phyloP scores from a whole-genome alignment of 2,113 vertebrate genomes.

The Falcunculus frontatus region DNA sequence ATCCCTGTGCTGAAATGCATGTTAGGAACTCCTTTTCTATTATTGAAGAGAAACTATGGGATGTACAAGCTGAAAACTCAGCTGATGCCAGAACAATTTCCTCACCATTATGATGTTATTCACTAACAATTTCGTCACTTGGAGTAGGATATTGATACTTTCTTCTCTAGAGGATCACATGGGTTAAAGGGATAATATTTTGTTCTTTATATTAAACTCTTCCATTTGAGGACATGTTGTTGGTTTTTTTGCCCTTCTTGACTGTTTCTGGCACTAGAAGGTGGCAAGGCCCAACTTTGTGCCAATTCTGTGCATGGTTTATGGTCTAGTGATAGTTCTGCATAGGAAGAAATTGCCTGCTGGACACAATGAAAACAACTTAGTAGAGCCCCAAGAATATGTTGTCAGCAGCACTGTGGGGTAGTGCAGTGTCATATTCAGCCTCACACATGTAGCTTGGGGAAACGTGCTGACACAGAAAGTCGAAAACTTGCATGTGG shows the following conservation, averaged over 20 bases:
- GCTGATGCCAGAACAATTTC: not conserved
- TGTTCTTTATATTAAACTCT: not conserved
- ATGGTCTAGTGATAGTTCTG: not conserved
- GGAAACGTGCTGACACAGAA: not conserved
- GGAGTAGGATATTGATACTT: not conserved
- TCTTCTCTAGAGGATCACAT: not conserved
- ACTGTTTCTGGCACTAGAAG: not conserved
- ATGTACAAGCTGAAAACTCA: not conserved
- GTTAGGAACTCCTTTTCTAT: rapidly evolving
- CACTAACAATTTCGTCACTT: not conserved
- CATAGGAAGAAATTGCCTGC: not conserved
- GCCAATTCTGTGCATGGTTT: not conserved
- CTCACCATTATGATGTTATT: not conserved
- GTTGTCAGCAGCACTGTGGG: not conserved
- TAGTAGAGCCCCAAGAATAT: not conserved
- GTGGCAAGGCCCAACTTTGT: not conserved
- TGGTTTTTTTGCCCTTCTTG: rapidly evolving
- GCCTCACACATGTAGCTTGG: not conserved
- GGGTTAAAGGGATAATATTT: not conserved
- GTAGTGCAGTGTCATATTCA: not conserved
- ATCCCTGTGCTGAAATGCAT: not conserved
- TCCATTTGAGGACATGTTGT: not conserved
- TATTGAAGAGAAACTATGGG: not conserved
- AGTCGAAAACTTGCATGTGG: not conserved
- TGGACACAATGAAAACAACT: not conserved